Base-by-base conservation (phyloP, 2,888 invertebrate genomes). In the Apocheima hispidaria region DNA sequence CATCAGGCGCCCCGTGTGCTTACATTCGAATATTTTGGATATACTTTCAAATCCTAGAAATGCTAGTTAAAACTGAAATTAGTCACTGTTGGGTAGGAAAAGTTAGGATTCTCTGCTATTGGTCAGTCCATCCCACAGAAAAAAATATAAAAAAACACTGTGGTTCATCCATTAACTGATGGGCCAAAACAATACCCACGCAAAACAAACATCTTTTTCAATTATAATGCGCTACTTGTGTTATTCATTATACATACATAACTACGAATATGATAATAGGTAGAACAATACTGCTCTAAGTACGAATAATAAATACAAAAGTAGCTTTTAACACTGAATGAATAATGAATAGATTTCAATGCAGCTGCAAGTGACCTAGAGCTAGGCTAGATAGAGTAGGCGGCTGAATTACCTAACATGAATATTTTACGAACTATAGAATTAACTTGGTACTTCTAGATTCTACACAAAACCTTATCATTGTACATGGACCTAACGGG, bases 271-370 rank as follows among this genome's bases (percentile, higher is more conserved):
- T n/a, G n/a, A n/a, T n/a, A 33, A 7, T 36, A 36, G 6, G 6
- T 16, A 36, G 18, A 23, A 23, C 9, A 43, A 43, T 26, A 43
- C 6, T 14, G 10, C 41, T 23, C 6, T 43, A n/a, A 20, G 21
- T 21, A 40, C 12, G 20, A n/a, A n/a, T 10, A 23, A 6, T 23
- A 14, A 43, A 14, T 36, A 49, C 9, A 10, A 36, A 35, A 20
- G 33, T 35, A 35, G 36, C 14, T 36, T 50, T 48, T 14, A 55
- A 33, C 49, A 16, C 10, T 18, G 36, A 18, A 52, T 62, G 60
- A 63, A 66, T 64, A 66, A 68, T 66, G 44, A 57, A 62, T 56
- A 53, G 14, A 56, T 60, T 62, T 64, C 57, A 50, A 63, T 64
- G 68, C 66, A 60, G 55, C 36, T 56, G 51, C 40, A 48, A 36